Evolutionary conservation across 2,888 invertebrate genomes (phyloP).

Genomic region (Ophion ventricosus): DNA sequence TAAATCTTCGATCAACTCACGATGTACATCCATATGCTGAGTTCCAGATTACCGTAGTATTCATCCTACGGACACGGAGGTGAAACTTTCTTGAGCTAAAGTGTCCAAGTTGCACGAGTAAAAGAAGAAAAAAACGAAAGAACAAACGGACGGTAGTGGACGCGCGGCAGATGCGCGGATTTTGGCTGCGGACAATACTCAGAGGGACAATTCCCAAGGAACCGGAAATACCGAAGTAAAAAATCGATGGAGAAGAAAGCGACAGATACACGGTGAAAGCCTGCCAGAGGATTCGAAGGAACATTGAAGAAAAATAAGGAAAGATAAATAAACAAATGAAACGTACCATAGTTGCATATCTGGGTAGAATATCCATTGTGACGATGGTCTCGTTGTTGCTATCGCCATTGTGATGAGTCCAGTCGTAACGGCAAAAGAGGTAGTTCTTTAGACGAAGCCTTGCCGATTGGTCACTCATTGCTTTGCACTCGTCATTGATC

Average conservation of each 20-base stretch:
- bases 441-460: conserved; percentile 82
- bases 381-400: conserved; percentile 84
- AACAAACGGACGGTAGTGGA: too few relatives aligned
- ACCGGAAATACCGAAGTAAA: too few relatives aligned
- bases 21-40: conserved; percentile 77
- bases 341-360: conserved; percentile 83
- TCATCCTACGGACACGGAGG: conserved; percentile 71
- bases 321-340: not conserved
- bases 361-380: conserved; percentile 84
- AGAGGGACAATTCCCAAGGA: too few relatives aligned
- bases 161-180: too few relatives aligned
- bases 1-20: conserved; percentile 68
- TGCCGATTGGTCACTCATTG: conserved; percentile 67
- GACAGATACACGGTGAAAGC: too few relatives aligned
- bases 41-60: conserved; percentile 79
- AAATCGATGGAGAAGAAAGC: too few relatives aligned
- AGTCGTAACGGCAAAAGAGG: conserved; percentile 85
- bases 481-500: conserved; percentile 68
- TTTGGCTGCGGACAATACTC: too few relatives aligned
- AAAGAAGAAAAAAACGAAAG: not conserved
- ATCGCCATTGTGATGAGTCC: conserved; percentile 82
- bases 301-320: not conserved
- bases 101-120: not conserved
- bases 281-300: too few relatives aligned
- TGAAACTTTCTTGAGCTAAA: conserved; percentile 12